phyloP scores from a whole-genome alignment of 2,888 invertebrate genomes.

The Hydraecia micacea region DNA sequence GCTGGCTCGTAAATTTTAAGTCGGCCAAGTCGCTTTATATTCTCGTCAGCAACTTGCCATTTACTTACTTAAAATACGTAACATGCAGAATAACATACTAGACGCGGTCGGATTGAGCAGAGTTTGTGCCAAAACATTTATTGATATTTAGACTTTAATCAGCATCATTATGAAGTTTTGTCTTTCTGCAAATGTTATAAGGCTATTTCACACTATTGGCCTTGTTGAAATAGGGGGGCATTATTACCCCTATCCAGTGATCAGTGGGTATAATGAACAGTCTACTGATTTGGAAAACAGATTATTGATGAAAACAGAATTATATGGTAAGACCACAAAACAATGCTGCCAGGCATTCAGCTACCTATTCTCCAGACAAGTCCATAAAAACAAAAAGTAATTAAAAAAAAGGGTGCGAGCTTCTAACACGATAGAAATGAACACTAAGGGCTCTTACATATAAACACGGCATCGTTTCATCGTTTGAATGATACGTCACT shows the following conservation, averaged over 20 bases:
- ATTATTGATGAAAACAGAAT: neutral
- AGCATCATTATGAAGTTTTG: neutral
- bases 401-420: neutral
- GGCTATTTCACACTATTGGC: neutral
- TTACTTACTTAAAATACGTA: constrained; percentile 40
- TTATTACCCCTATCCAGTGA: neutral
- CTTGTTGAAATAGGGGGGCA: neutral
- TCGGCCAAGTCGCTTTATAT: constrained; percentile 45
- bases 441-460: neutral
- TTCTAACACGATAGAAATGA: neutral
- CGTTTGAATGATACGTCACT: too few relatives aligned
- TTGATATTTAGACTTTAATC: constrained; percentile 6
- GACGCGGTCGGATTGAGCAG: neutral
- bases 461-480: too few relatives aligned
- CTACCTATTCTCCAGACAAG: neutral
- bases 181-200: neutral
- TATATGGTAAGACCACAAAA: neutral
- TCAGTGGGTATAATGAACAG: neutral
- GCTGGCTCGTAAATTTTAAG: constrained; percentile 44
- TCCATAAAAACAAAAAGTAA: neutral
- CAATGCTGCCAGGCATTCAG: too few relatives aligned
- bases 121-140: constrained; percentile 1
- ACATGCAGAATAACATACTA: constrained; percentile 25
- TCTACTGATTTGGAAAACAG: neutral
- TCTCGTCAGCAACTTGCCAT: constrained; percentile 36